phyloP scores from a whole-genome alignment of 2,797 vertebrate genomes.

The Limosa lapponica region DNA sequence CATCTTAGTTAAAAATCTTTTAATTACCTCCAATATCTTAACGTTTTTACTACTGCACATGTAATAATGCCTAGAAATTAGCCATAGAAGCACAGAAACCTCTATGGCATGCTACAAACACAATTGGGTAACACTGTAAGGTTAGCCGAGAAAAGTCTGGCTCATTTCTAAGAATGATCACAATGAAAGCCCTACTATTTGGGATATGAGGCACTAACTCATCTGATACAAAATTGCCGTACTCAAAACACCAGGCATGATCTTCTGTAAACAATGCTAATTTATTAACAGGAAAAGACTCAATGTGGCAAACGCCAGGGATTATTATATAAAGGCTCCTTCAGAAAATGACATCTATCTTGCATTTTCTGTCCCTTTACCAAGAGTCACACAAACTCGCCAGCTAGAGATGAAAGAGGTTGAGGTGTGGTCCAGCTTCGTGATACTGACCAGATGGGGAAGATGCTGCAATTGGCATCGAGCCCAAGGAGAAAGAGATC shows the following conservation, averaged over 20 bases:
- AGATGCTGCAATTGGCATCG: background rate
- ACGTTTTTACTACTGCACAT: background rate
- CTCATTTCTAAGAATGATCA: background rate
- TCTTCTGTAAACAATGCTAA: background rate
- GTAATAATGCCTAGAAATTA: background rate
- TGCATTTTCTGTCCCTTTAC: background rate
- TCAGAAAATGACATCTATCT: background rate
- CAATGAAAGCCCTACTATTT: background rate
- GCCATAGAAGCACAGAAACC: background rate
- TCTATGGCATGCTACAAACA: background rate
- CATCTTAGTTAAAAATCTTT: background rate
- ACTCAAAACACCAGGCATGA: background rate
- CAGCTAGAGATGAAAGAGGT: background rate
- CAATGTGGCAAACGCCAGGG: background rate
- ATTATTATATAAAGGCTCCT: background rate
- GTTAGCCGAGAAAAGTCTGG: background rate
- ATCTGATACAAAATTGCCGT: background rate
- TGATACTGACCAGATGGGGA: slow-evolving; percentile 39
- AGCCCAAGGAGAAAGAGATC: slow-evolving; percentile 53
- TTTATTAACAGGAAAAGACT: background rate
- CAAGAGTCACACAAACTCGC: background rate
- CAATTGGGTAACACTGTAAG: background rate
- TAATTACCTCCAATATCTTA: background rate
- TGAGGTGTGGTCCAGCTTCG: background rate
- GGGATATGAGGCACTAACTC: background rate